phyloP scores from a whole-genome alignment of 2,888 invertebrate species.

The Sinelater perroti region DNA sequence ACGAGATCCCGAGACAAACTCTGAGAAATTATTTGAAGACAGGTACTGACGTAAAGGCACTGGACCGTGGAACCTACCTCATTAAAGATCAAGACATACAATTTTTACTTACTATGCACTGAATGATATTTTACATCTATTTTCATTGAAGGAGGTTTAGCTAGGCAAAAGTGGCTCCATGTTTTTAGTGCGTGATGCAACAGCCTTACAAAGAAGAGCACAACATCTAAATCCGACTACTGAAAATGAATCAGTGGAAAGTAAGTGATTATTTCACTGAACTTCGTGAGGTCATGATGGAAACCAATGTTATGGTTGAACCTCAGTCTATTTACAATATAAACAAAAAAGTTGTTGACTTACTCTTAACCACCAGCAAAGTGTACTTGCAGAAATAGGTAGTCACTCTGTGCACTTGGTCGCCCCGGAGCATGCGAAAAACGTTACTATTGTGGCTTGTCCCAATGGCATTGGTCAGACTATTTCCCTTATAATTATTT shows the following conservation, averaged over 20 bases:
- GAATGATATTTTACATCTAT: too few species aligned
- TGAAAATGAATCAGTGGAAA: conserved; percentile 42
- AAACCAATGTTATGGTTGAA: too few species aligned
- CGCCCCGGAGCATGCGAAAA: conserved; percentile 51
- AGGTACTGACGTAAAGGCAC: too few species aligned
- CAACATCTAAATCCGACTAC: conserved; percentile 42
- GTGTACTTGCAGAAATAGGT: conserved; percentile 47
- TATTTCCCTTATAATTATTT: conserved; percentile 50
- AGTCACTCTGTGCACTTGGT: conserved; percentile 48
- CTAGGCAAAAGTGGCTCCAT: too few species aligned
- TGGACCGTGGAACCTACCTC: too few species aligned
- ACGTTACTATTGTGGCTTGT: conserved; percentile 50
- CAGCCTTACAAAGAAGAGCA: conserved; percentile 39
- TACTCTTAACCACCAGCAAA: conserved; percentile 47
- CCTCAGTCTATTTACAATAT: conserved; percentile 42
- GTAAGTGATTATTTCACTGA: conserved; percentile 34
- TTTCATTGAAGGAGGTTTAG: too few species aligned
- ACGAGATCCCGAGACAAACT: too few species aligned
- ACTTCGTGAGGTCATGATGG: too few species aligned
- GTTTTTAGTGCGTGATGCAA: too few species aligned
- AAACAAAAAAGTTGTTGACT: conserved; percentile 49
- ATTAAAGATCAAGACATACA: too few species aligned
- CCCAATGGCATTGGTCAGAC: conserved; percentile 49
- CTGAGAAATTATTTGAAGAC: too few species aligned
- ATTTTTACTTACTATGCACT: too few species aligned